Evolutionary conservation across 2,113 vertebrate species (phyloP).

Genomic region (Psophia crepitans): DNA sequence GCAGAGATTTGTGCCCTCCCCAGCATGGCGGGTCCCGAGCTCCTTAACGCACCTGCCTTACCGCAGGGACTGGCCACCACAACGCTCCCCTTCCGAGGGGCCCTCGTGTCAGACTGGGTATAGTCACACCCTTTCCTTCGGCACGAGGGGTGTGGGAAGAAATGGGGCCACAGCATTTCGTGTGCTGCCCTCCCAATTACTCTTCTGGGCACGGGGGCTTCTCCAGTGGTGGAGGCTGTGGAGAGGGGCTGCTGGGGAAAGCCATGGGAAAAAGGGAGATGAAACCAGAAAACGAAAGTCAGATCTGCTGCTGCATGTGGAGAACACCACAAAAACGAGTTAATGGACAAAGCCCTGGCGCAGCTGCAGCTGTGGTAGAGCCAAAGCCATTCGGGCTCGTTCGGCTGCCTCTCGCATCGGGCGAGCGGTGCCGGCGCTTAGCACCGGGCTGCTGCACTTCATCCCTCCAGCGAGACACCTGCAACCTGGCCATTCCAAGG

Average conservation of each 20-base stretch:
- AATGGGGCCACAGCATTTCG: not conserved
- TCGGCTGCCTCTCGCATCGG: not conserved
- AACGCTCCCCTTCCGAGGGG: not conserved
- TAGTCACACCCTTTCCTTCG: not conserved
- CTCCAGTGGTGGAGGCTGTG: no score
- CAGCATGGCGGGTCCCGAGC: fast-evolving
- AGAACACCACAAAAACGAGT: not conserved
- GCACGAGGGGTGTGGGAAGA: not conserved
- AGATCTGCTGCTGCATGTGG: not conserved
- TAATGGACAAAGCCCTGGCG: not conserved
- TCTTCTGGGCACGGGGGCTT: not conserved
- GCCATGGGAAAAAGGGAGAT: not conserved
- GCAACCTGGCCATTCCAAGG: fast-evolving
- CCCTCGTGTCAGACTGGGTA: not conserved
- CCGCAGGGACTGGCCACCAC: not conserved
- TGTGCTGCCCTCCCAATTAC: not conserved
- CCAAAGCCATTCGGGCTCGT: not conserved
- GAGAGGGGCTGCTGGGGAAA: not conserved
- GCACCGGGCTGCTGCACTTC: not conserved
- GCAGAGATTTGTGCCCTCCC: not conserved
- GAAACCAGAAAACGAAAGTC: not conserved
- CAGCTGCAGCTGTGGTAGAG: not conserved
- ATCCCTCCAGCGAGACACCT: not conserved
- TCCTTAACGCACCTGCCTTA: not conserved
- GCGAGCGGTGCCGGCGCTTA: not conserved